Conservation (phyloP, 2,797 vertebrate species). For the Acropternis orthonyx region DNA sequence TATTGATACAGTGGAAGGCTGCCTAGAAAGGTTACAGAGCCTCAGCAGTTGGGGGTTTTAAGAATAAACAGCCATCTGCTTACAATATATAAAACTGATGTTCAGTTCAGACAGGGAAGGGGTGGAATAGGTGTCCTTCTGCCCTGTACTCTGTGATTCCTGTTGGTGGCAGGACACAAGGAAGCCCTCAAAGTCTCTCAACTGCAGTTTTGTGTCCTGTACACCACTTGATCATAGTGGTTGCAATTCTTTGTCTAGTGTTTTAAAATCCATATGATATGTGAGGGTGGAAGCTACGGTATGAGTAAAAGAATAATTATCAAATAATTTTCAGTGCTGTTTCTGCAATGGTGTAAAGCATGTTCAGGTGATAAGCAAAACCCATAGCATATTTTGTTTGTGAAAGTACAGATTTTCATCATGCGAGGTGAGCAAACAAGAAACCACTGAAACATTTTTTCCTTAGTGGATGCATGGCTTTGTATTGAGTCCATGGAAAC, state of each 20-base stretch:
- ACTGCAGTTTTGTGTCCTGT: background rate
- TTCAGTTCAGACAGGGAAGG: background rate
- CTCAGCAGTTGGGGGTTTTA: background rate
- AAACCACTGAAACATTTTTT: background rate
- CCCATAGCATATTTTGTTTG: background rate
- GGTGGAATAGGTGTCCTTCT: background rate
- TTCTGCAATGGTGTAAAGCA: background rate
- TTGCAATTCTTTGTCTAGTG: background rate
- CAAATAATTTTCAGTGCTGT: background rate
- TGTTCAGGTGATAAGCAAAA: background rate
- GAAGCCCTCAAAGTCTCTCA: background rate
- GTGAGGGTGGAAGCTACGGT: rapidly evolving
- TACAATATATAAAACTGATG: background rate
- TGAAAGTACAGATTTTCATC: background rate
- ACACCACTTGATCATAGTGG: background rate
- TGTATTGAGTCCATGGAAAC: background rate
- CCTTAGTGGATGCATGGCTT: background rate
- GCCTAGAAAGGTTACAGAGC: background rate
- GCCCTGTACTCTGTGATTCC: background rate
- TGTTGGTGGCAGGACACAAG: background rate
- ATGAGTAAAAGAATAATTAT: background rate
- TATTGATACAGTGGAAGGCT: background rate
- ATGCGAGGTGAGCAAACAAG: background rate
- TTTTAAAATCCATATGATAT: background rate
- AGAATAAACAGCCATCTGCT: background rate